Percentiles rank a stretch among this genome's conserved stretches.
phyloP scores from a whole-genome alignment of 2,888 invertebrate species.

The Seira musarum region DNA sequence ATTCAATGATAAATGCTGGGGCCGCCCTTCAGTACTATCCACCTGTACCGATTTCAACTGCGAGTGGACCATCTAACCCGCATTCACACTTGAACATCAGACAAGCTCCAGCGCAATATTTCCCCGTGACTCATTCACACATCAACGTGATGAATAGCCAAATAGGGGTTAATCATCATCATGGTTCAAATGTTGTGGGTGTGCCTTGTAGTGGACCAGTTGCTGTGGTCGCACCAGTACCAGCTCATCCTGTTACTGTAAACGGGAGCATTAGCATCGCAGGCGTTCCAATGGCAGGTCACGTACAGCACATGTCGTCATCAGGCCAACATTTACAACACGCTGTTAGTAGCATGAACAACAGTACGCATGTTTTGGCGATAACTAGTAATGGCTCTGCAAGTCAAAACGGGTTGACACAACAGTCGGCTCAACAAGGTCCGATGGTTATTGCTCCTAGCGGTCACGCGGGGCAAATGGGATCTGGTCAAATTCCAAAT shows the following conservation, averaged over 20 bases:
- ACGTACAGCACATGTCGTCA: conserved; percentile 53
- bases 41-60: conserved; percentile 64
- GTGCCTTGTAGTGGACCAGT: conserved; percentile 54
- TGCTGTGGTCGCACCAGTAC: conserved; percentile 60
- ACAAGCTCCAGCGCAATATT: conserved; percentile 65
- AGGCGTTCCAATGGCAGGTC: conserved; percentile 48
- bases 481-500: conserved; percentile 35
- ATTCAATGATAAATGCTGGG: conserved; percentile 66
- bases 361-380: conserved; percentile 55
- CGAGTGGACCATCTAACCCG: conserved; percentile 54
- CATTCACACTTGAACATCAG: conserved; percentile 59
- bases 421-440: conserved; percentile 50
- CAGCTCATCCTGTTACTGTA: conserved; percentile 59
- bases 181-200: conserved; percentile 56
- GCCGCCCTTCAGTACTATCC: conserved; percentile 69
- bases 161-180: conserved; percentile 59
- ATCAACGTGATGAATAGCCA: conserved; percentile 64
- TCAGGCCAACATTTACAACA: conserved; percentile 49
- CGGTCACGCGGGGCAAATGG: conserved; percentile 45
- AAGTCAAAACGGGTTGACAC: conserved; percentile 48
- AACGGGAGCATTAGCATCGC: conserved; percentile 47
- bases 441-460: conserved; percentile 44
- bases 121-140: conserved; percentile 64
- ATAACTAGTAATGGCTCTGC: conserved; percentile 54
- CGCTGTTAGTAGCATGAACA: conserved; percentile 53